Base-by-base conservation (phyloP, 2,113 vertebrate genomes). In the Geococcyx californianus region DNA sequence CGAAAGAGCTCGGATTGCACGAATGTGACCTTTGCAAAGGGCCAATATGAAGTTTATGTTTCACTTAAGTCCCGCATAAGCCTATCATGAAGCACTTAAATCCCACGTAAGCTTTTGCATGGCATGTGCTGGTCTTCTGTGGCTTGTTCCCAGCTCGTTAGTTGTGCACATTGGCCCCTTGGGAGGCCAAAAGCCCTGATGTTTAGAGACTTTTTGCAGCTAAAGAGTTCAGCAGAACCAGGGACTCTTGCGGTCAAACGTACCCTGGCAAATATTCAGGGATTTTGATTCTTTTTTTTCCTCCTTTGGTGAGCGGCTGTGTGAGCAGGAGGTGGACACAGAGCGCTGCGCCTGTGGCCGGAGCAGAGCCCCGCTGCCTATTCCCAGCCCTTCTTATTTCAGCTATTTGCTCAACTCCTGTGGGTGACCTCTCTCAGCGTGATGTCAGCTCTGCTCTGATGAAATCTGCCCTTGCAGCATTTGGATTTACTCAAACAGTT, bases 391-490 rank as follows among this genome's bases (percentile, higher is more conserved):
- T 89, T 89, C 93, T 76, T 52, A 25, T 24, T 56, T 59, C 79
- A 88, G 94, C 76, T 92, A 29, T 97, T 97, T 95, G 86, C 93
- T 96, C 93, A 81, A 69, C 92, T 97, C 90, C 95, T 87, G 88
- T 86, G 94, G 86, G 94, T 95, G 96, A 97, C 94, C 93, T 92
- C 89, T 95, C 90, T 95, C 92, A 90, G 93, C 49, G 10, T 70
- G 85, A 93, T 94, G 90, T 94, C 92, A 93, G 11, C 83, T 64
- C 47, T 49, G 76, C 60, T 94, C 94, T 96, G 93, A 93, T 88
- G 93, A 94, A 96, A 96, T 96, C 94, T 94, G 93, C 92, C 83
- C 95, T 95, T 63, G 76, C 60, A 87, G 73, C 88, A 68, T 92
- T 96, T 92, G 93, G 88, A 66, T 96, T 92, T 72, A 82, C 95